phyloP scores from a whole-genome alignment of 1,140 invertebrate genomes.

The Riptortus pedestris region DNA sequence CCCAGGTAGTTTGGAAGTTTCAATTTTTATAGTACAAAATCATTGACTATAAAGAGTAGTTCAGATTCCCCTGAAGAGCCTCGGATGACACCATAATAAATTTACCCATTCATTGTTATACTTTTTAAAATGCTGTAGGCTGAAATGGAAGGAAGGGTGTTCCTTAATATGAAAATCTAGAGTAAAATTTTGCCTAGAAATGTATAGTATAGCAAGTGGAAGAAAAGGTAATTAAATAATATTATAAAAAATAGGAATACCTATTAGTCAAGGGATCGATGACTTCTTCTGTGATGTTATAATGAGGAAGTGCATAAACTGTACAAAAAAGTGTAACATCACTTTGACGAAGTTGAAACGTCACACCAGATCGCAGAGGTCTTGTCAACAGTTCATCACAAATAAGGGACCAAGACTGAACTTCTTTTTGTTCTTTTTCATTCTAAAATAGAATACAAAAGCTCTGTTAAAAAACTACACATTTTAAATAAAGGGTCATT shows the following conservation, averaged over 20 bases:
- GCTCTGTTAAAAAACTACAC: neutral
- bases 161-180: neutral
- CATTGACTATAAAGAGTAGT: too few relatives aligned
- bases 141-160: neutral
- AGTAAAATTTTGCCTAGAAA: neutral
- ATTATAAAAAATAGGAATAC: neutral
- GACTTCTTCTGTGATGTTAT: constrained; percentile 88
- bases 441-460: constrained; percentile 42
- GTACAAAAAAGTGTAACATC: constrained; percentile 85
- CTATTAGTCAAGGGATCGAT: constrained; percentile 85
- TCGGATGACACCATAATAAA: neutral
- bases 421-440: constrained; percentile 59
- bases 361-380: constrained; percentile 63
- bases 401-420: constrained; percentile 86
- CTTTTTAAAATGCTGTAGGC: neutral
- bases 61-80: neutral
- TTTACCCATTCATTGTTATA: neutral
- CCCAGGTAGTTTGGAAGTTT: too few relatives aligned
- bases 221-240: neutral
- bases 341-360: constrained; percentile 86
- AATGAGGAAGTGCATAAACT: constrained; percentile 76
- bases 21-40: too few relatives aligned
- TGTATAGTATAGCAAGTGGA: neutral
- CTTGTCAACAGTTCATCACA: constrained; percentile 81
- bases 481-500: too few relatives aligned